Conservation (phyloP, 2,113 vertebrate genomes). For the Burhinus oedicnemus region DNA sequence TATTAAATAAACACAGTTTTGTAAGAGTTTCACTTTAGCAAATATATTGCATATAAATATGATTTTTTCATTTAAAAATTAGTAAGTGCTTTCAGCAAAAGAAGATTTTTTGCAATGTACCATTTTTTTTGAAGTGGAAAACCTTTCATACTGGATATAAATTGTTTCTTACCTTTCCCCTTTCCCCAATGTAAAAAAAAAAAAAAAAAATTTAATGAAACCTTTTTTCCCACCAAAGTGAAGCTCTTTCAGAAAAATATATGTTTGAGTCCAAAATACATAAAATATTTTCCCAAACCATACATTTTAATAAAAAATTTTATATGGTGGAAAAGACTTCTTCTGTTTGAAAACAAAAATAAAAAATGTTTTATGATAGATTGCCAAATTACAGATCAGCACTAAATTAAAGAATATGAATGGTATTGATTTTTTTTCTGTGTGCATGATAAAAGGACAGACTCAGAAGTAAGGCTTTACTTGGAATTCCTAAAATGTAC, state of each 20-base stretch:
- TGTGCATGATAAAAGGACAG: not conserved
- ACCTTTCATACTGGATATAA: not conserved
- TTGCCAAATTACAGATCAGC: not conserved
- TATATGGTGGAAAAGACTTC: not conserved
- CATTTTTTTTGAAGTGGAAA: not conserved
- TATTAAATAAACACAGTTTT: not conserved
- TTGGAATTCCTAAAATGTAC: not conserved
- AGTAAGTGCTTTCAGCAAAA: not conserved
- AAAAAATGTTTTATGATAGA: not conserved
- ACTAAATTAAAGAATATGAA: not conserved
- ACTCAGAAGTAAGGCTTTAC: not conserved
- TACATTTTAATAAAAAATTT: not conserved
- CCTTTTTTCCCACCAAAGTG: not conserved
- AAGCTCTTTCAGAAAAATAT: not conserved
- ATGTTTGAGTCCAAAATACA: not conserved
- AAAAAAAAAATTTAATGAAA: not conserved
- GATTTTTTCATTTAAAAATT: not conserved
- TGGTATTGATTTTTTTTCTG: not conserved
- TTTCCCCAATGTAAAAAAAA: not conserved
- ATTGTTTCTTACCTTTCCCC: not conserved
- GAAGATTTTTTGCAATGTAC: not conserved
- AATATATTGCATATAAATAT: not conserved
- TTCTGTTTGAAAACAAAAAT: not conserved
- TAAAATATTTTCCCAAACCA: not conserved
- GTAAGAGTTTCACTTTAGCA: not conserved